These are phyloP conservation scores for Drosophila nikananu DNA, from an alignment of 1,140 invertebrate species.

Conservation along the genomic window DNA sequence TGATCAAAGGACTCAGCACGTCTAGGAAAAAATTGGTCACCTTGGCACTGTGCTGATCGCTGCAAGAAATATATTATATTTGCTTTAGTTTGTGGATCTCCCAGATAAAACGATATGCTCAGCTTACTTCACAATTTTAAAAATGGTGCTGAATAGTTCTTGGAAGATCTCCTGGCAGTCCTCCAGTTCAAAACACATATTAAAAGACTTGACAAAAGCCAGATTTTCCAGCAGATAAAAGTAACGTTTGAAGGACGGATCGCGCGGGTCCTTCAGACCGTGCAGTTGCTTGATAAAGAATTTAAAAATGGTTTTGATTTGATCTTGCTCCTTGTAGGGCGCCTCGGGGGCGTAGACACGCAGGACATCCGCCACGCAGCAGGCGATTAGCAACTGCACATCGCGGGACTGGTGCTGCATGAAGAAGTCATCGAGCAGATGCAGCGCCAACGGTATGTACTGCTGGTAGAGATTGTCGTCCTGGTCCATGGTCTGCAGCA, in stretches of 20 bases:
- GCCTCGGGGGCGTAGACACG: conserved; percentile 99
- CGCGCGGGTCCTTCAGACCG: conserved; percentile 97
- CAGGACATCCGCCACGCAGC: conserved; percentile 98
- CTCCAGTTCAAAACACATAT: conserved; percentile 99
- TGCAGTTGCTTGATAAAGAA: conserved; percentile 98
- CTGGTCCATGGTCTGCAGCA: conserved; percentile 98
- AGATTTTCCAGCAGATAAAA: conserved; percentile 98
- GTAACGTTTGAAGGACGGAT: conserved; percentile 98
- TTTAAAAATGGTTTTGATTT: conserved; percentile 96
- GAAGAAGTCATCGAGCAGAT: conserved; percentile 97
- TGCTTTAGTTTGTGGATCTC: conserved; percentile 44
- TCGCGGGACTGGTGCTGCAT: conserved; percentile 95
- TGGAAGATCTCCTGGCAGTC: conserved; percentile 99
- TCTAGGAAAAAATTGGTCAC: conserved; percentile 99
- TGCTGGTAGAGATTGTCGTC: conserved; percentile 97
- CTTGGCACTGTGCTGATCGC: conserved; percentile 97
- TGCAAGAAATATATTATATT: conserved; percentile 84
- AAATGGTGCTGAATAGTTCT: conserved; percentile 97
- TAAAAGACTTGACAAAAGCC: conserved; percentile 99
- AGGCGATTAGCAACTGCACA: conserved; percentile 97
- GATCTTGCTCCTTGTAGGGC: conserved; percentile 97
- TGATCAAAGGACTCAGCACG: conserved; percentile 96
- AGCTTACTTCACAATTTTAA: conserved; percentile 96
- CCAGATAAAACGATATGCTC: background rate
- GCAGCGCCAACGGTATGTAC: conserved; percentile 96